A percentile compares a stretch with the other conserved stretches of the same genome.
These are phyloP conservation scores for Epistrophe eligans DNA, from an alignment of 2,888 invertebrate genomes.

Conservation along the genomic window DNA sequence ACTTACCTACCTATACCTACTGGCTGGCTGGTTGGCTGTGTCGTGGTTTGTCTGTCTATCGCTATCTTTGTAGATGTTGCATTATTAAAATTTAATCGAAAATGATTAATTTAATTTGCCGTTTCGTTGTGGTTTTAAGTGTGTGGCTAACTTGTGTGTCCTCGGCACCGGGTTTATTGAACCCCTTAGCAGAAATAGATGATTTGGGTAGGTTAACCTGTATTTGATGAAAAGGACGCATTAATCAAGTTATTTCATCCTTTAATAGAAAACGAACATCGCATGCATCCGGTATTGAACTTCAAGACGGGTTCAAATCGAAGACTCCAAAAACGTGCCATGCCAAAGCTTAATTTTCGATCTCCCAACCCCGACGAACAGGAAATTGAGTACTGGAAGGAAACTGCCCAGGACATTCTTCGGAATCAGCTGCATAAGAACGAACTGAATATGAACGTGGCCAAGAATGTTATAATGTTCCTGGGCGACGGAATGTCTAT, in stretches of 20 bases:
- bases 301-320: conserved; percentile 53
- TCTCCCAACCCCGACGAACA: conserved; percentile 80
- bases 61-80: conserved; percentile 8
- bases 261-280: conserved; percentile 77
- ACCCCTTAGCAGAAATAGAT: conserved; percentile 40
- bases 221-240: neutral
- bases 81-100: conserved; percentile 57
- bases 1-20: too few species aligned
- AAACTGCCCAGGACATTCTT: conserved; percentile 84
- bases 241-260: conserved; percentile 4
- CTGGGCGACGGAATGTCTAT: conserved; percentile 95
- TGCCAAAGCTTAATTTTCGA: conserved; percentile 81
- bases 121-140: conserved; percentile 48
- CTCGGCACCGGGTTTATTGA: conserved; percentile 35
- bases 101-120: conserved; percentile 56
- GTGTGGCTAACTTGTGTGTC: conserved; percentile 41
- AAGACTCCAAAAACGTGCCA: conserved; percentile 79
- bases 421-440: conserved; percentile 81
- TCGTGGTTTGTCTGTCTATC: conserved; percentile 13
- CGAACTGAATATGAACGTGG: conserved; percentile 82
- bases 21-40: neutral
- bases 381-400: conserved; percentile 84
- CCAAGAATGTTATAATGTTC: conserved; percentile 88
- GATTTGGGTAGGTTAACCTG: conserved; percentile 53
- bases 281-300: conserved; percentile 81